Evolutionary conservation across 2,113 vertebrate genomes (phyloP).

Genomic region (Mirounga angustirostris): DNA sequence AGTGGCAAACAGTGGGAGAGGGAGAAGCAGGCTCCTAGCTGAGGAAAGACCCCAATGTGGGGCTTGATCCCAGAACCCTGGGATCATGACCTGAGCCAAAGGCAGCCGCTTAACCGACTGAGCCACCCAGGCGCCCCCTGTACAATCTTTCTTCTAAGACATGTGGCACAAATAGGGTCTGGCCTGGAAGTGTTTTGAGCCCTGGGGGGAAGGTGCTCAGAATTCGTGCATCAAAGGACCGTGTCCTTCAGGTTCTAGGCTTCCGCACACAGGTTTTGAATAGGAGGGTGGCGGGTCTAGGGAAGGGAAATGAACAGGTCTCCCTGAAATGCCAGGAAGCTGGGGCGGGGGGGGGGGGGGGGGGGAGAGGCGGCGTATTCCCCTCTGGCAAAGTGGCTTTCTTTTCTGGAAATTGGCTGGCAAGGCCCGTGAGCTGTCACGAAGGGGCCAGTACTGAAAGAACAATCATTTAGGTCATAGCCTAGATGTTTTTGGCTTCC

Average conservation of each 20-base stretch:
- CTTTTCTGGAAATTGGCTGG: neutral
- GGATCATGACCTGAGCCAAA: too few species aligned
- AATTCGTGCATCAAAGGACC: neutral
- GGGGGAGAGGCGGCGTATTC: neutral
- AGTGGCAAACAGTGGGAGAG: too few species aligned
- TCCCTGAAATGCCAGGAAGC: neutral
- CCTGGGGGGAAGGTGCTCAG: neutral
- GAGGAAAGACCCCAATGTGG: too few species aligned
- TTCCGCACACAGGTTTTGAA: neutral
- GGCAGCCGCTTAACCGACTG: too few species aligned
- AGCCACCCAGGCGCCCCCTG: neutral
- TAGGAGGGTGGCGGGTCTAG: neutral
- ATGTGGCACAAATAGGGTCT: neutral
- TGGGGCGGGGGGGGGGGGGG: too few species aligned
- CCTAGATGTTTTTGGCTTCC: neutral
- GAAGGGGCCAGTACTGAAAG: neutral
- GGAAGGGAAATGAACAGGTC: neutral
- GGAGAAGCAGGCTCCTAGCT: too few species aligned
- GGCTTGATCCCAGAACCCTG: too few species aligned
- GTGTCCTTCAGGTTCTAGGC: neutral
- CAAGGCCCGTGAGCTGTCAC: neutral
- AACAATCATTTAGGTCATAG: neutral
- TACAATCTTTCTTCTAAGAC: neutral
- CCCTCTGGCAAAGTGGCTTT: neutral
- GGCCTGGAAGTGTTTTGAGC: neutral